These are phyloP conservation scores for Labrus mixtus DNA, from an alignment of 2,113 vertebrate species.

Conservation along the genomic window DNA sequence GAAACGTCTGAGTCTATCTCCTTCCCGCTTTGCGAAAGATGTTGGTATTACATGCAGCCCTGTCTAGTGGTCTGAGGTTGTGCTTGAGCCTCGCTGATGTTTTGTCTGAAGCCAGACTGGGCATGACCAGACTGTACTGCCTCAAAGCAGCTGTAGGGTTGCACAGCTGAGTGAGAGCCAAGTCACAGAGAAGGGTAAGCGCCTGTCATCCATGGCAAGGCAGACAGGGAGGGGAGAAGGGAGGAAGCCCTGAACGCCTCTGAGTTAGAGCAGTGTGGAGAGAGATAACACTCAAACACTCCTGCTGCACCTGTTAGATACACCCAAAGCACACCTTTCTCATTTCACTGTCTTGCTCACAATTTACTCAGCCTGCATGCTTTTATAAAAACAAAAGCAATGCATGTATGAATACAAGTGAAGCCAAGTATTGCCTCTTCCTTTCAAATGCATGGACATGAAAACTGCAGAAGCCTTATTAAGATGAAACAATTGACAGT, in stretches of 20 bases:
- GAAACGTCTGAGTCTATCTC: constrained; percentile 45
- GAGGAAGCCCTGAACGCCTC: constrained; percentile 29
- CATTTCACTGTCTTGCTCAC: not conserved
- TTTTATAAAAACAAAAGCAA: not conserved
- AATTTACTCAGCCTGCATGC: not conserved
- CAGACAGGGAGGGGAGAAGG: constrained; percentile 16
- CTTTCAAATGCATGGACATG: constrained; percentile 2
- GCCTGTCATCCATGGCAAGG: constrained; percentile 29
- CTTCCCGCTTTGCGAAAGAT: constrained; percentile 43
- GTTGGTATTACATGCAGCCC: constrained; percentile 46
- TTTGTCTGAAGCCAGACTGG: constrained; percentile 73
- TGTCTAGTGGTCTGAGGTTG: constrained; percentile 62
- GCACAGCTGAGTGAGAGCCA: constrained; percentile 48
- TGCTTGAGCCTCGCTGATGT: constrained; percentile 45
- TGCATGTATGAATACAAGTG: not conserved
- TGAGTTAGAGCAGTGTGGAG: constrained; percentile 21
- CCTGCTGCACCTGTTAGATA: constrained; percentile 14
- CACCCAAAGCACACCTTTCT: constrained; percentile 9
- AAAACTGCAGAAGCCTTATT: not conserved
- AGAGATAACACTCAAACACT: constrained; percentile 41
- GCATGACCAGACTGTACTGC: constrained; percentile 63
- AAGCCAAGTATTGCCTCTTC: constrained; percentile 23
- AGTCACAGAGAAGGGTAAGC: constrained; percentile 31
- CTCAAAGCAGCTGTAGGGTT: constrained; percentile 56
- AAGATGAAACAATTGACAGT: not conserved